Conservation (phyloP, 2,113 vertebrate species). For the Phylloscopus trochiloides region DNA sequence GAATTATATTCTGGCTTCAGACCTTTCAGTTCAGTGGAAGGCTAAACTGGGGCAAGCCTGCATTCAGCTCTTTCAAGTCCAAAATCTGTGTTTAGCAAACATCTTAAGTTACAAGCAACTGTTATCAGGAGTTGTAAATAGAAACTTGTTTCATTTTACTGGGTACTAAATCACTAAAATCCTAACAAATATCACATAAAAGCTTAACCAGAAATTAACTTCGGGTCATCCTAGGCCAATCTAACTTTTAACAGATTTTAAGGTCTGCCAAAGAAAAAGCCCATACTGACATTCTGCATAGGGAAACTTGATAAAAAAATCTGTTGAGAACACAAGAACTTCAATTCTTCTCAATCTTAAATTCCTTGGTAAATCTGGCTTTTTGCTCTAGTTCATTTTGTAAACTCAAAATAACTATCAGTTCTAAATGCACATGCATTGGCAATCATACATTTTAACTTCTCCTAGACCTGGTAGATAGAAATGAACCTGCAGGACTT, state of each 20-base stretch:
- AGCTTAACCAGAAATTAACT: not conserved
- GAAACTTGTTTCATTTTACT: not conserved
- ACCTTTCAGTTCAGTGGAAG: not conserved
- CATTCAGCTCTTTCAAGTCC: not conserved
- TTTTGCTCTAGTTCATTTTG: not conserved
- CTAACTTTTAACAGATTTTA: not conserved
- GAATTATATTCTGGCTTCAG: not conserved
- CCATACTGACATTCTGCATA: not conserved
- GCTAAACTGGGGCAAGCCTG: not conserved
- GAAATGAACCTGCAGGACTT: not conserved
- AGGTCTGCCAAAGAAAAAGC: not conserved
- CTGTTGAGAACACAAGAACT: not conserved
- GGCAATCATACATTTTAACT: not conserved
- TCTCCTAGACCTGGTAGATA: not conserved
- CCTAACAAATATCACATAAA: fast-evolving
- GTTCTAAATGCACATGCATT: not conserved
- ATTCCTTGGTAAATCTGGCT: not conserved
- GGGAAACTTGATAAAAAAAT: not conserved
- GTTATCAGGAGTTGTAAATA: not conserved
- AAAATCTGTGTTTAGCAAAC: not conserved
- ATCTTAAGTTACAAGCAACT: not conserved
- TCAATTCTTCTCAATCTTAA: not conserved
- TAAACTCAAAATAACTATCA: not conserved
- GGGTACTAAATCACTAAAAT: not conserved
- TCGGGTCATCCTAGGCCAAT: not conserved